Percentiles rank a stretch among this genome's conserved stretches.
Evolutionary conservation across 1,140 invertebrate species (phyloP).

Genomic region (Augochlora pura): DNA sequence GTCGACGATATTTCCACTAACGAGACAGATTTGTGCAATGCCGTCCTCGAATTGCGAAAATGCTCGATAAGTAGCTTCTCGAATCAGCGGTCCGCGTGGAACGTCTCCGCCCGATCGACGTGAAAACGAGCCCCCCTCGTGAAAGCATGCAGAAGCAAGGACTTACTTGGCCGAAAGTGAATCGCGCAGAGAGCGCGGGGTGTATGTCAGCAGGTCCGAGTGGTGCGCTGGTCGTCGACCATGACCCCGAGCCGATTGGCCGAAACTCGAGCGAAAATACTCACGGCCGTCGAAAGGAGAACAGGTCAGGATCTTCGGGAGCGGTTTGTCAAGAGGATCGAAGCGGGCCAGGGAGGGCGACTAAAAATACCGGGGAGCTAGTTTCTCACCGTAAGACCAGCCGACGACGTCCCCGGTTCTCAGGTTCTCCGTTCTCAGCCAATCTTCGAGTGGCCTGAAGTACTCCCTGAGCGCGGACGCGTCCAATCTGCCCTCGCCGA

Average conservation of each 20-base stretch:
- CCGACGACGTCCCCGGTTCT: conserved; percentile 89
- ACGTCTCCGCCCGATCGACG: too few species aligned
- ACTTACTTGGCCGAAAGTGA: too few species aligned
- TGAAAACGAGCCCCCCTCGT: too few species aligned
- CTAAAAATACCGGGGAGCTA: background rate
- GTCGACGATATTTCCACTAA: too few species aligned
- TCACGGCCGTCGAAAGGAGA: background rate
- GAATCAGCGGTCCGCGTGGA: too few species aligned
- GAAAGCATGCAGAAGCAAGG: too few species aligned
- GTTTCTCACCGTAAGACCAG: conserved; percentile 87
- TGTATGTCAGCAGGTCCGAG: background rate
- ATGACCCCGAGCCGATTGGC: background rate
- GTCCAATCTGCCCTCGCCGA: conserved; percentile 89
- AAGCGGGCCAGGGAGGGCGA: background rate
- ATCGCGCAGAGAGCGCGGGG: too few species aligned
- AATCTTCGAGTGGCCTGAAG: conserved; percentile 94
- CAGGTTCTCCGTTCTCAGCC: conserved; percentile 91
- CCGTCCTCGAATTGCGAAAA: too few species aligned
- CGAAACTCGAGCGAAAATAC: background rate
- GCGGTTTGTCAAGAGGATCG: background rate
- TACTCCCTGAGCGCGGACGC: conserved; percentile 94
- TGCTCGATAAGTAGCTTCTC: too few species aligned
- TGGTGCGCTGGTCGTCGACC: background rate
- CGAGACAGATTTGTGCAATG: too few species aligned
- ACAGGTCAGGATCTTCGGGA: too few species aligned